These are phyloP conservation scores for Odontocerum albicorne DNA, from an alignment of 2,888 invertebrate species.

Conservation along the genomic window DNA sequence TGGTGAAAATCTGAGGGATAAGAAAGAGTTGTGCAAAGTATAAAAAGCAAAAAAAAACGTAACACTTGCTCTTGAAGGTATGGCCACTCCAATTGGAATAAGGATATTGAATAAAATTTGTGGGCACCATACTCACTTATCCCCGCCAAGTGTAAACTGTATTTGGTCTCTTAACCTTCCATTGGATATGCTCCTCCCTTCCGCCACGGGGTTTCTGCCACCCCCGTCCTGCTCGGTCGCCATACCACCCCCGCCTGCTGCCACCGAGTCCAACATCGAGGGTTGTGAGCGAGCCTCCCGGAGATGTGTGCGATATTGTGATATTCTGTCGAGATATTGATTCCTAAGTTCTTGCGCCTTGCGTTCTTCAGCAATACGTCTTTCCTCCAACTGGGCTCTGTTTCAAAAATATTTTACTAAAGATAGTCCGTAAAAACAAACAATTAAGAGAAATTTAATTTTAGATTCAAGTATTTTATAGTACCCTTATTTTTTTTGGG, in stretches of 20 bases:
- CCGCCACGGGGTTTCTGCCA: not conserved
- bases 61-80: no score
- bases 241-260: not conserved
- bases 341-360: slow-evolving; percentile 38
- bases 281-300: slow-evolving; percentile 10
- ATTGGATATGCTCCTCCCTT: slow-evolving; percentile 10
- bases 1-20: no score
- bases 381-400: slow-evolving; percentile 54
- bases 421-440: no score
- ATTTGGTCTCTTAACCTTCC: slow-evolving; percentile 45
- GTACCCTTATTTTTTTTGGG: no score
- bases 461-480: no score
- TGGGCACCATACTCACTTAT: slow-evolving; percentile 50
- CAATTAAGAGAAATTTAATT: no score
- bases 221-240: not conserved
- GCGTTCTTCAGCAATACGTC: slow-evolving; percentile 52
- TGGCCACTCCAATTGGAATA: no score
- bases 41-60: no score
- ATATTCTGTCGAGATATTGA: slow-evolving; percentile 32
- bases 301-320: slow-evolving; percentile 27
- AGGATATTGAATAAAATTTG: no score
- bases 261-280: not conserved
- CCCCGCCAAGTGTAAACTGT: slow-evolving; percentile 53
- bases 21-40: no score
- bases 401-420: no score